Evolutionary conservation across 2,113 vertebrate species (phyloP).

Genomic region (Amphilophus citrinellus): DNA sequence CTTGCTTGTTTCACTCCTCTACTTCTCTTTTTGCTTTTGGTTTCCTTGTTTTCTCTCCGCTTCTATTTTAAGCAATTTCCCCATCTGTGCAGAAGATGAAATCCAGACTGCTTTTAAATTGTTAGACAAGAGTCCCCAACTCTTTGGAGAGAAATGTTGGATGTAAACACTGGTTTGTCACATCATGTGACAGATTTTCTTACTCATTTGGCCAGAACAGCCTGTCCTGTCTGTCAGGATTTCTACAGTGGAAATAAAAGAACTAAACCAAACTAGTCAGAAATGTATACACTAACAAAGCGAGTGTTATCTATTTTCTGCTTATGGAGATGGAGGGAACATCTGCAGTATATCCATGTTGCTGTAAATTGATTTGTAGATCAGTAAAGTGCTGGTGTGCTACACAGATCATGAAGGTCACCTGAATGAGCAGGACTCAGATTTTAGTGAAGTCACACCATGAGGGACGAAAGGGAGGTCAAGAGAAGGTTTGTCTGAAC

Average conservation of each 20-base stretch:
- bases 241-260: constrained; percentile 13
- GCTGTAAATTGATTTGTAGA: constrained; percentile 51
- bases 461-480: constrained; percentile 12
- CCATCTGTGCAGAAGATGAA: constrained; percentile 48
- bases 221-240: constrained; percentile 41
- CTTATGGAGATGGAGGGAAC: neutral
- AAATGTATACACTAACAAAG: too few species aligned
- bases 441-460: constrained; percentile 43
- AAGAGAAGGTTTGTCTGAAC: constrained; percentile 16
- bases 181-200: constrained; percentile 13
- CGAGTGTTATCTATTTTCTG: too few species aligned
- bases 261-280: too few species aligned
- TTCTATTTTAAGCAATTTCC: constrained; percentile 28
- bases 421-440: constrained; percentile 48
- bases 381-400: constrained; percentile 55
- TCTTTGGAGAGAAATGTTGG: constrained; percentile 1
- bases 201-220: constrained; percentile 44
- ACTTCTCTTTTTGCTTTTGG: constrained; percentile 6
- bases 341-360: constrained; percentile 8
- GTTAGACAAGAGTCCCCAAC: constrained; percentile 26
- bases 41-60: constrained; percentile 14
- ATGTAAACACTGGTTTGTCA: constrained; percentile 2
- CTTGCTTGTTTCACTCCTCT: neutral
- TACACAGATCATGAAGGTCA: constrained; percentile 67
- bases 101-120: constrained; percentile 52